A percentile compares a stretch with the other conserved stretches of the same genome.
Evolutionary conservation across 2,113 vertebrate species (phyloP).

Genomic region (Petrocephalus zakoni): DNA sequence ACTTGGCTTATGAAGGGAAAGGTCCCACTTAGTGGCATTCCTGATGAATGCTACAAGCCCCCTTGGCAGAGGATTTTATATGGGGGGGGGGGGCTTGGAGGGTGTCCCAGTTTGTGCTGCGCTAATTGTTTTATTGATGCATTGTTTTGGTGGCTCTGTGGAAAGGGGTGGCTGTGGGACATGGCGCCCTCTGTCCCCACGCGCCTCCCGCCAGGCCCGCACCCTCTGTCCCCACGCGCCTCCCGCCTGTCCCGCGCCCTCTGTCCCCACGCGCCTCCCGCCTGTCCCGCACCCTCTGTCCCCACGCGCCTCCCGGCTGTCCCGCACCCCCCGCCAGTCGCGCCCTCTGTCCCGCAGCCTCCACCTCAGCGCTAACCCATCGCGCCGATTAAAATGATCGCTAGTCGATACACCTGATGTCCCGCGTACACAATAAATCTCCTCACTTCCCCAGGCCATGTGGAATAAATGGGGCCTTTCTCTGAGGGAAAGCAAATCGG

Average conservation of each 20-base stretch:
- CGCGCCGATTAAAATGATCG: constrained; percentile 64
- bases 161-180: constrained; percentile 66
- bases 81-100: constrained; percentile 58
- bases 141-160: constrained; percentile 70
- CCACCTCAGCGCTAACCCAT: constrained; percentile 57
- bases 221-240: constrained; percentile 57
- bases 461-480: constrained; percentile 40
- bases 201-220: constrained; percentile 62
- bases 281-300: constrained; percentile 57
- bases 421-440: not conserved
- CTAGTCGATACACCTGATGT: constrained; percentile 54
- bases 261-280: constrained; percentile 57
- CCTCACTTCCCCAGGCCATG: not conserved
- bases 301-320: constrained; percentile 54
- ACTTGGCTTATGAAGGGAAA: constrained; percentile 61
- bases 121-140: constrained; percentile 77
- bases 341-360: constrained; percentile 64
- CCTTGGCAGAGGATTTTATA: constrained; percentile 70
- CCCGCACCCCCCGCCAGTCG: no score
- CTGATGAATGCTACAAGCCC: constrained; percentile 68
- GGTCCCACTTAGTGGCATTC: constrained; percentile 62
- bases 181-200: constrained; percentile 56
- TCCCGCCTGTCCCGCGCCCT: constrained; percentile 58
- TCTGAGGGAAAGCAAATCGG: not conserved
- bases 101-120: constrained; percentile 69